Conservation (phyloP, 2,113 vertebrate genomes). For the Synchiropus splendidus region DNA sequence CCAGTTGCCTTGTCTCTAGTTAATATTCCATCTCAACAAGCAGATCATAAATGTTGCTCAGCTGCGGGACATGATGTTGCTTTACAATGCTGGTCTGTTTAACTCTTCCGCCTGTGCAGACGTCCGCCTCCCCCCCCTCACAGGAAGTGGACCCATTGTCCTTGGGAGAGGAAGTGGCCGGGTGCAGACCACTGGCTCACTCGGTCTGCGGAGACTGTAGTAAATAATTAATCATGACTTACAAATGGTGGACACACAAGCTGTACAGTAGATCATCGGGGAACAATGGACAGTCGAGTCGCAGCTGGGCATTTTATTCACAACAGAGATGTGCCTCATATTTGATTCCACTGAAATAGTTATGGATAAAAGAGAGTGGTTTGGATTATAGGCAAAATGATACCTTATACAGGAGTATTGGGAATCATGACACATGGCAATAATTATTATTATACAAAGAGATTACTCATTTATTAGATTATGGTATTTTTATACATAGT, state of each 20-base stretch:
- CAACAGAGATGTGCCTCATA: no score
- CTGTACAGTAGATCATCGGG: constrained; percentile 9
- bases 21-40: constrained; percentile 8
- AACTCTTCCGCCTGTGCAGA: constrained; percentile 3
- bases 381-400: no score
- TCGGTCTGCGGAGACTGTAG: constrained; percentile 25
- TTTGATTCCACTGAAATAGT: no score
- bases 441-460: no score
- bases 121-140: constrained; percentile 5
- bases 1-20: constrained; percentile 4
- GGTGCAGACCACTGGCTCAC: constrained; percentile 28
- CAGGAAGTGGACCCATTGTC: constrained; percentile 59
- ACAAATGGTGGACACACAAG: constrained; percentile 27
- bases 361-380: no score
- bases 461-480: no score
- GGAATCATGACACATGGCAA: no score
- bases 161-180: constrained; percentile 51
- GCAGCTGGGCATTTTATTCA: constrained; percentile 1
- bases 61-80: constrained; percentile 33
- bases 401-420: no score
- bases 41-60: constrained; percentile 26
- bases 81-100: constrained; percentile 46
- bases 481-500: no score
- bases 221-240: constrained; percentile 53
- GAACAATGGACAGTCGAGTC: constrained; percentile 20